phyloP scores from a whole-genome alignment of 2,888 invertebrate species.

The Dioctria linearis region DNA sequence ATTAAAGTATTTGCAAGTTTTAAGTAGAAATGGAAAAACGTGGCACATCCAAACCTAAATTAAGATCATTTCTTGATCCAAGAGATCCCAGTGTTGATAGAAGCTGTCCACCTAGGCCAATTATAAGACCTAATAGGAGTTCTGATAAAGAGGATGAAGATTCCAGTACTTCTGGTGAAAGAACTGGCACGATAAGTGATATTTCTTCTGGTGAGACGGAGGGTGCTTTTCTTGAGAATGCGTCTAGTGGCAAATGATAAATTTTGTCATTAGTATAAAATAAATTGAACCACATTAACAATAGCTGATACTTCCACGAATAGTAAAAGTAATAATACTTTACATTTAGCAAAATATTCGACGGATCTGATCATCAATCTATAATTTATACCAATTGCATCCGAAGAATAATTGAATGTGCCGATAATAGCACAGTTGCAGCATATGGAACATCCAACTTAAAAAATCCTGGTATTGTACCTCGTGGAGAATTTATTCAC shows the following conservation, averaged over 20 bases:
- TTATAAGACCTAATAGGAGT: too few relatives aligned
- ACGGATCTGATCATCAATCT: slow-evolving; percentile 62
- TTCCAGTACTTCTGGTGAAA: slow-evolving; percentile 57
- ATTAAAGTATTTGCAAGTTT: too few relatives aligned
- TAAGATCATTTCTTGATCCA: slow-evolving; percentile 65
- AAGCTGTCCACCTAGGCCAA: slow-evolving; percentile 65
- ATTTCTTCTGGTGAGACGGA: slow-evolving; percentile 55
- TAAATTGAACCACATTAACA: slow-evolving; percentile 62
- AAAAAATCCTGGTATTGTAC: slow-evolving; percentile 76
- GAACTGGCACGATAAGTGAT: neutral
- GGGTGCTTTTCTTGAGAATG: slow-evolving; percentile 66
- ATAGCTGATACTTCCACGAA: slow-evolving; percentile 60
- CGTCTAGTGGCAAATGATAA: slow-evolving; percentile 64
- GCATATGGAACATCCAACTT: slow-evolving; percentile 72
- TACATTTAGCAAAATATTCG: slow-evolving; percentile 67
- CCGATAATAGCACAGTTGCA: too few relatives aligned
- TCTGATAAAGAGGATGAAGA: slow-evolving; percentile 57
- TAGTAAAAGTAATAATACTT: slow-evolving; percentile 65
- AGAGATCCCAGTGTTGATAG: slow-evolving; percentile 67
- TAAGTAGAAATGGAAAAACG: neutral
- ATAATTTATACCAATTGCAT: slow-evolving; percentile 67
- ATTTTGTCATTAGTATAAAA: slow-evolving; percentile 61
- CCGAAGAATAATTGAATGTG: slow-evolving; percentile 71
- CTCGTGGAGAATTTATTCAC: slow-evolving; percentile 74
- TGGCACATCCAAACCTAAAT: slow-evolving; percentile 55